Evolutionary conservation across 92 coral and sea anemone genomes (phyloP).

Genomic region (Porites divaricata): DNA sequence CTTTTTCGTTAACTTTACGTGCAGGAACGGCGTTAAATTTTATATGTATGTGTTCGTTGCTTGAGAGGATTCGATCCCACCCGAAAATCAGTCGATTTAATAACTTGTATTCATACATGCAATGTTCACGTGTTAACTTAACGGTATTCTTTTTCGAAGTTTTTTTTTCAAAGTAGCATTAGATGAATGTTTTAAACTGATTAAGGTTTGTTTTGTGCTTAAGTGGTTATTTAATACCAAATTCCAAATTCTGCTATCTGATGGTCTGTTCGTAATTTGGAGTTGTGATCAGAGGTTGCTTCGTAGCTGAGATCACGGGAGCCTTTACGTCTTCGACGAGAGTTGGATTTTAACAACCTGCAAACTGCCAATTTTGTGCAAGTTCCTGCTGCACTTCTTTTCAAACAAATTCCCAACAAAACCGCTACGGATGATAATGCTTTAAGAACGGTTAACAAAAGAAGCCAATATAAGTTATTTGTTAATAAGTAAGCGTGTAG

Average conservation of each 20-base stretch:
- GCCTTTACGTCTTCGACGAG: not conserved
- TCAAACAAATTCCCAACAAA: not conserved
- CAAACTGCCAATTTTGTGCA: constrained; percentile 4
- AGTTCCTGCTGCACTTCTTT: not conserved
- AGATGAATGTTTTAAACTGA: not conserved
- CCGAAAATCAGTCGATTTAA: too few relatives aligned
- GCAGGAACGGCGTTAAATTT: not conserved
- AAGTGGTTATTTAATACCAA: not conserved
- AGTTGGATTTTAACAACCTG: constrained; percentile 11
- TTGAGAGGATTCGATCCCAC: too few relatives aligned
- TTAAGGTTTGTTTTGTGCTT: not conserved
- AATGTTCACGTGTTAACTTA: not conserved
- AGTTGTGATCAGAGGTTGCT: not conserved
- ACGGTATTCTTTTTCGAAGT: not conserved
- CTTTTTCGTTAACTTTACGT: not conserved
- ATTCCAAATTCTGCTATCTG: not conserved
- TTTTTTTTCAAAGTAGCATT: not conserved
- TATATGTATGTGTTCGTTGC: not conserved
- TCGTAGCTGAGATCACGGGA: not conserved
- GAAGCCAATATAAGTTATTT: not conserved
- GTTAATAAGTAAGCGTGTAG: too few relatives aligned
- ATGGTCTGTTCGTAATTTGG: not conserved
- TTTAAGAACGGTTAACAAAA: not conserved
- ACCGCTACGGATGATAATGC: not conserved
- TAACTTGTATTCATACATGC: too few relatives aligned